Evolutionary conservation across 1,140 invertebrate species (phyloP).

Genomic region (Apis florea): DNA sequence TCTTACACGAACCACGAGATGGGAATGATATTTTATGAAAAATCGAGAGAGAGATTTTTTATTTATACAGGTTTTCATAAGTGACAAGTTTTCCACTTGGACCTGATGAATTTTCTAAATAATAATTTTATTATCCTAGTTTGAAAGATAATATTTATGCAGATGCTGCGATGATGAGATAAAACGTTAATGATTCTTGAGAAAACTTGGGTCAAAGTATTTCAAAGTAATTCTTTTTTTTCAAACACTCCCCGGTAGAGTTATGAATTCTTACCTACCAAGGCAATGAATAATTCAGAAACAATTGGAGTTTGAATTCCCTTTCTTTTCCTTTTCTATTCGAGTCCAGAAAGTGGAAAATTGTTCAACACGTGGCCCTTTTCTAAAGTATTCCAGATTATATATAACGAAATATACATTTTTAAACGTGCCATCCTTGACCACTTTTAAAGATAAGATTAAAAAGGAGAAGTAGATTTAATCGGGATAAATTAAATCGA

Average conservation of each 20-base stretch:
- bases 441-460: too few relatives aligned
- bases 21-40: background rate
- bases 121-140: background rate
- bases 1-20: background rate
- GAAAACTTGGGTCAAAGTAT: background rate
- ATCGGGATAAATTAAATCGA: too few relatives aligned
- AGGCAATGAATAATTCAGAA: constrained; percentile 20
- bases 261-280: constrained; percentile 17
- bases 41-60: background rate
- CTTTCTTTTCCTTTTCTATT: background rate
- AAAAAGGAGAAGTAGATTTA: too few relatives aligned
- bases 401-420: too few relatives aligned
- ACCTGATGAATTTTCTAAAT: too few relatives aligned
- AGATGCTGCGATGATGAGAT: constrained; percentile 4
- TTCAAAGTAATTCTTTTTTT: constrained; percentile 11
- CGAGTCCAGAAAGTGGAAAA: background rate
- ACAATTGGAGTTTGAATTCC: background rate
- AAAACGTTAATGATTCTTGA: background rate
- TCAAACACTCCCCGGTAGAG: background rate
- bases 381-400: background rate
- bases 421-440: too few relatives aligned
- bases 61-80: background rate
- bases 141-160: constrained; percentile 30
- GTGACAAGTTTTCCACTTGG: too few relatives aligned
- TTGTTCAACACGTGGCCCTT: background rate